Conservation (phyloP, 2,797 vertebrate genomes). For the Pseudochromis fuscus region DNA sequence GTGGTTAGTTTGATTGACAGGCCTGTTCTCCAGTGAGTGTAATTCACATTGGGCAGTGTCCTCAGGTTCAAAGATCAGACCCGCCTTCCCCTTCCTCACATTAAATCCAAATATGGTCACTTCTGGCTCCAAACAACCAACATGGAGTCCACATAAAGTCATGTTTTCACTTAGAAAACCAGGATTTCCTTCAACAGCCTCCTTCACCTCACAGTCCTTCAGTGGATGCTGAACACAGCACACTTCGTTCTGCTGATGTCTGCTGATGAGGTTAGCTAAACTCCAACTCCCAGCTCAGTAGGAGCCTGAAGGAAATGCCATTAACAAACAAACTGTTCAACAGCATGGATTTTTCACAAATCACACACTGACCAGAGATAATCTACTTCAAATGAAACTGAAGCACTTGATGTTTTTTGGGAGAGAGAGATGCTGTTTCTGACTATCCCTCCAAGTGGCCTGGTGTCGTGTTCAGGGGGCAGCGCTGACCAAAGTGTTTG, state of each 20-base stretch:
- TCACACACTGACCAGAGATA: neutral
- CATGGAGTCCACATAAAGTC: neutral
- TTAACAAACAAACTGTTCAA: constrained; percentile 18
- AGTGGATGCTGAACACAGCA: constrained; percentile 28
- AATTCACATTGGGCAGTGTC: too few relatives aligned
- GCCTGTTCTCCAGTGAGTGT: too few relatives aligned
- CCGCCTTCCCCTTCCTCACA: too few relatives aligned
- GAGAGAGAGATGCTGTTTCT: constrained; percentile 9
- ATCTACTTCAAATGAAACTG: neutral
- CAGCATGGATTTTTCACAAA: constrained; percentile 11
- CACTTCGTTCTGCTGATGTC: constrained; percentile 25
- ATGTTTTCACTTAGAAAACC: neutral
- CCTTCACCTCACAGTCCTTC: constrained; percentile 8
- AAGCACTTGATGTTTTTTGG: neutral
- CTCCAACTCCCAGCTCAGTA: constrained; percentile 19
- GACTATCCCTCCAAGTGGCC: constrained; percentile 2
- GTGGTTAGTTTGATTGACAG: too few relatives aligned
- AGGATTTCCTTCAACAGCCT: neutral
- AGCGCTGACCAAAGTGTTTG: constrained; percentile 3
- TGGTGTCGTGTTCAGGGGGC: neutral
- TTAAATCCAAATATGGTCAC: too few relatives aligned
- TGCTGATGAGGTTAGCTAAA: constrained; percentile 43
- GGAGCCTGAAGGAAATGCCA: constrained; percentile 4
- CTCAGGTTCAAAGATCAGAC: too few relatives aligned
- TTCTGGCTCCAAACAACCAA: too few relatives aligned